Evolutionary conservation across 2,888 invertebrate species (phyloP), one percentile per base, ranked within the genome.

Genomic region (Ophion slaviceki): DNA sequence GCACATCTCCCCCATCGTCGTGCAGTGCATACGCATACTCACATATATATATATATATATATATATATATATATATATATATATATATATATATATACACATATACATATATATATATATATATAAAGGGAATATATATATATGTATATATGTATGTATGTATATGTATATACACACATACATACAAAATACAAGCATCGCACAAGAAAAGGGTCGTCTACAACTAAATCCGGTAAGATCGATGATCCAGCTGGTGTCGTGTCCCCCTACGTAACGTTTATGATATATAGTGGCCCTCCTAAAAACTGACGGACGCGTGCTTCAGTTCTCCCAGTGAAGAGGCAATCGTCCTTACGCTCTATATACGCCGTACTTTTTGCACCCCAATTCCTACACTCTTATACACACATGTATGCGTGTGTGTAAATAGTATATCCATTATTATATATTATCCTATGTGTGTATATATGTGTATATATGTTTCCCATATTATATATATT

Each of bases 251-350:
- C 87, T 88, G 89, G 84, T 87, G 85, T 71, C 79, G 79, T 68
- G 70, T 70, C 77, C 72, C 78, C 86, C 83, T 24, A 88, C 89
- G 85, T 89, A 14, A 88, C 89, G 85, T 89, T 89, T 91, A 90
- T 91, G 92, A 91, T 91, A 89, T 92, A 91, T 89, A 90, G 84
- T 86, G 80, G 84, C 85, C 82, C 81, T 81, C 86, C 88, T 90
- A 91, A 91, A 91, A 91, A 91, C 88, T 90, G 91, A 89, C 91
- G 90, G 91, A 90, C 89, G 88, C 88, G 88, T 86, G 89, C 89
- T 89, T 88, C 86, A 87, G 80, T 86, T 79, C 64, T 74, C 53
- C 77, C 24, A 62, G 17, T 47, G 72, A 6, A 40, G 47, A 75
- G 47, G 17, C 76, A 28, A 62, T 47, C 32, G 47, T 47, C 40